A percentile compares a stretch with the other conserved stretches of the same genome.
phyloP scores from a whole-genome alignment of 2,797 vertebrate genomes.

The Anas flavirostris region DNA sequence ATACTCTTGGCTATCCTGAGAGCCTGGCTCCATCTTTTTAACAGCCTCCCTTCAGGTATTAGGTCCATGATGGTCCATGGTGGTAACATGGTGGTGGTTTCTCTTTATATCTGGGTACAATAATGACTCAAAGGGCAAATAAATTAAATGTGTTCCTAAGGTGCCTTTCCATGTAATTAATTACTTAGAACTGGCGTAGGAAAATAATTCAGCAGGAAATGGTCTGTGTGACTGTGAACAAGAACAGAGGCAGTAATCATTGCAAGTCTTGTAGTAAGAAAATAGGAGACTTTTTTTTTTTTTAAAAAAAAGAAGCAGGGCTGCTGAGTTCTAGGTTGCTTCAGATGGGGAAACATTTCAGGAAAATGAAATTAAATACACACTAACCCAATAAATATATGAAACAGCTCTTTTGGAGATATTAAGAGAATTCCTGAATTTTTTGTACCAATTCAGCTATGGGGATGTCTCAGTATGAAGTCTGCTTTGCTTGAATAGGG shows the following conservation, averaged over 20 bases:
- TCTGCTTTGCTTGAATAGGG: background rate
- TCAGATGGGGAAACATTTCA: background rate
- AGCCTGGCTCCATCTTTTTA: background rate
- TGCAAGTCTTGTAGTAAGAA: background rate
- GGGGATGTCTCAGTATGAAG: background rate
- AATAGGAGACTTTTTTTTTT: background rate
- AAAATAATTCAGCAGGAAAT: background rate
- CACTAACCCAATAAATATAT: background rate
- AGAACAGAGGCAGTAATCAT: background rate
- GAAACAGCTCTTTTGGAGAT: background rate
- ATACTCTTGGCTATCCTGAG: background rate
- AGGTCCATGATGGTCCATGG: too few relatives aligned
- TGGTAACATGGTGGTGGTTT: background rate
- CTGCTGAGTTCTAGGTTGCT: background rate
- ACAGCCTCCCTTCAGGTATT: background rate
- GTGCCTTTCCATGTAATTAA: background rate
- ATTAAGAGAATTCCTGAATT: background rate
- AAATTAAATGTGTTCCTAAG: background rate
- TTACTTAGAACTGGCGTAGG: background rate
- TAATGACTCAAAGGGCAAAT: background rate
- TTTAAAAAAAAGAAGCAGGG: background rate
- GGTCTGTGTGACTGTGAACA: background rate
- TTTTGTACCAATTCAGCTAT: background rate
- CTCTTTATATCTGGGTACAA: background rate
- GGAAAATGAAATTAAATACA: constrained; percentile 2